These are phyloP conservation scores for Atlantisia rogersi DNA, from an alignment of 2,113 vertebrate species.

Conservation along the genomic window DNA sequence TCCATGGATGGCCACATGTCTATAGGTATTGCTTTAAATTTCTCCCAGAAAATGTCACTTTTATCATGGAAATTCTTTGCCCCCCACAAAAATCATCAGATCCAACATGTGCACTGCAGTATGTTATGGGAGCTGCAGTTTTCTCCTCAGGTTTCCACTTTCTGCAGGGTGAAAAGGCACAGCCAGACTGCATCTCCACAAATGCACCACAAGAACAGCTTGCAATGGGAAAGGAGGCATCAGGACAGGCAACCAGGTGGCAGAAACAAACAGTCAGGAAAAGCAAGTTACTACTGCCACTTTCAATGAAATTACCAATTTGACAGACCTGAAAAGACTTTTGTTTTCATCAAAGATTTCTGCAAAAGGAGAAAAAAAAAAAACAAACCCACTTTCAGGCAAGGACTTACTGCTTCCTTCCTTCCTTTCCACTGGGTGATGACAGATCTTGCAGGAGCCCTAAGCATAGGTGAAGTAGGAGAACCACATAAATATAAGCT, in stretches of 20 bases:
- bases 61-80: not conserved
- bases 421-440: constrained; percentile 25
- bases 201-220: not conserved
- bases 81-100: not conserved
- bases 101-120: not conserved
- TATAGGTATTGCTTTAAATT: not conserved
- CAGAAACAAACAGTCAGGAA: not conserved
- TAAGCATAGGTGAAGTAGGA: not conserved
- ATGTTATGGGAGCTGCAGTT: not conserved
- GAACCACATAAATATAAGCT: not conserved
- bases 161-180: not conserved
- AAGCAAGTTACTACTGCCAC: not conserved
- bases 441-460: not conserved
- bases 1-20: not conserved
- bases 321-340: not conserved
- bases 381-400: not conserved
- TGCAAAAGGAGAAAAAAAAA: constrained; percentile 29
- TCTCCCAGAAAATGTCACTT: not conserved
- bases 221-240: not conserved
- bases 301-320: not conserved
- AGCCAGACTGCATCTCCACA: not conserved
- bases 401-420: constrained; percentile 24
- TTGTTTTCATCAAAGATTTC: not conserved
- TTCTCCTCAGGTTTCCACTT: not conserved
- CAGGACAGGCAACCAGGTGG: not conserved